Conservation (phyloP, 1,140 invertebrate genomes). For the Danaus plexippus region DNA sequence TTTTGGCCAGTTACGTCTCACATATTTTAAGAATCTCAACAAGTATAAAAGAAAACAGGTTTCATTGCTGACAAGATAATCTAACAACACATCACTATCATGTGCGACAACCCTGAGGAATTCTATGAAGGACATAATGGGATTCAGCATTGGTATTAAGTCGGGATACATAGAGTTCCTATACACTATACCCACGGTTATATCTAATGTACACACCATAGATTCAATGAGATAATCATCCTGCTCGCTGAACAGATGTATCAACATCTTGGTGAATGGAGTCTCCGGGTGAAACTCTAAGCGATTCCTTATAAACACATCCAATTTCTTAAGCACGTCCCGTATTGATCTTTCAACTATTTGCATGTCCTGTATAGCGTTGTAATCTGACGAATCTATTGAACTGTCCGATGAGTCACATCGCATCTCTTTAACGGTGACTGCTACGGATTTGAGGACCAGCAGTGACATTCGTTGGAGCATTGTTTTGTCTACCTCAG, state of each 20-base stretch:
- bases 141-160: constrained; percentile 84
- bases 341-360: constrained; percentile 88
- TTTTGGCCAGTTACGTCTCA: constrained; percentile 85
- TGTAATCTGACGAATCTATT: constrained; percentile 84
- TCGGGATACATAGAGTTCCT: constrained; percentile 84
- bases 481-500: constrained; percentile 78
- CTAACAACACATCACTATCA: constrained; percentile 86
- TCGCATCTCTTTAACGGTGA: constrained; percentile 90
- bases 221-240: constrained; percentile 92
- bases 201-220: constrained; percentile 93
- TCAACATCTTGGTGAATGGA: constrained; percentile 88
- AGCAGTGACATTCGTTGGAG: constrained; percentile 88
- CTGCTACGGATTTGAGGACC: constrained; percentile 89
- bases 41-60: constrained; percentile 92
- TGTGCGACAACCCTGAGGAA: constrained; percentile 87
- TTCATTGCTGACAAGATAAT: constrained; percentile 91
- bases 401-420: constrained; percentile 88
- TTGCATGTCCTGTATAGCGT: constrained; percentile 90
- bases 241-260: constrained; percentile 90
- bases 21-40: constrained; percentile 87
- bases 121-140: constrained; percentile 86
- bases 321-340: constrained; percentile 85
- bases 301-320: constrained; percentile 84
- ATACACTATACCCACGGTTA: constrained; percentile 86
- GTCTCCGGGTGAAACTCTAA: constrained; percentile 90